These are phyloP conservation scores for Troides aeacus DNA, from an alignment of 2,888 invertebrate species.

Conservation along the genomic window DNA sequence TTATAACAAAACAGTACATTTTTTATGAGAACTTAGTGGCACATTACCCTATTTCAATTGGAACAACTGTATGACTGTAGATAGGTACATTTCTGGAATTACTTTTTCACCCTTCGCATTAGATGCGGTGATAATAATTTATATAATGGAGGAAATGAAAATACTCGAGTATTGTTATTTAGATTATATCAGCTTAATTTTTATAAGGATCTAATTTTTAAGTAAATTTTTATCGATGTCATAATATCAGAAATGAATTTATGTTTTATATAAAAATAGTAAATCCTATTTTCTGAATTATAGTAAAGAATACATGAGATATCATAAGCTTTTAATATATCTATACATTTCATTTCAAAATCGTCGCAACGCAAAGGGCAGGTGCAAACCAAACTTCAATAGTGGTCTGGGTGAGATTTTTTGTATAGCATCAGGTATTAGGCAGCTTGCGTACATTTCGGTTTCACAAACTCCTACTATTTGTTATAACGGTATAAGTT, in stretches of 20 bases:
- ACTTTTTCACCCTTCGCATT: conserved; percentile 19
- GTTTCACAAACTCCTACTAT: neutral
- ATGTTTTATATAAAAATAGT: too few relatives aligned
- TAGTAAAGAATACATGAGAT: neutral
- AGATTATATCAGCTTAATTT: neutral
- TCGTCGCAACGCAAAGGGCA: conserved; percentile 40
- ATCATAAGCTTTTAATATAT: neutral
- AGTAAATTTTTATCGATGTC: neutral
- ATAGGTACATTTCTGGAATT: conserved; percentile 11
- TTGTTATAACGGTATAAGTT: neutral
- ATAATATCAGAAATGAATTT: too few relatives aligned
- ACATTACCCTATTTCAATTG: neutral
- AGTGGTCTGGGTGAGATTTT: conserved; percentile 47
- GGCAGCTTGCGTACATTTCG: neutral
- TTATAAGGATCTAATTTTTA: neutral
- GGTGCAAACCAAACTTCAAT: conserved; percentile 55
- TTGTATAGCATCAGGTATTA: conserved; percentile 19
- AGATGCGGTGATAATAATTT: neutral
- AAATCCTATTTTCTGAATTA: too few relatives aligned
- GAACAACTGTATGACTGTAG: neutral
- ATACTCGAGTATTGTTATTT: neutral
- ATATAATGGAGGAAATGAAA: conserved; percentile 2
- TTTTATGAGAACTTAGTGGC: neutral
- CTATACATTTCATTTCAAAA: neutral
- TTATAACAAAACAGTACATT: neutral